A percentile compares a stretch with the other conserved stretches of the same genome.
These are phyloP conservation scores for Mythimna ferrago DNA, from an alignment of 2,888 invertebrate genomes.

Conservation along the genomic window DNA sequence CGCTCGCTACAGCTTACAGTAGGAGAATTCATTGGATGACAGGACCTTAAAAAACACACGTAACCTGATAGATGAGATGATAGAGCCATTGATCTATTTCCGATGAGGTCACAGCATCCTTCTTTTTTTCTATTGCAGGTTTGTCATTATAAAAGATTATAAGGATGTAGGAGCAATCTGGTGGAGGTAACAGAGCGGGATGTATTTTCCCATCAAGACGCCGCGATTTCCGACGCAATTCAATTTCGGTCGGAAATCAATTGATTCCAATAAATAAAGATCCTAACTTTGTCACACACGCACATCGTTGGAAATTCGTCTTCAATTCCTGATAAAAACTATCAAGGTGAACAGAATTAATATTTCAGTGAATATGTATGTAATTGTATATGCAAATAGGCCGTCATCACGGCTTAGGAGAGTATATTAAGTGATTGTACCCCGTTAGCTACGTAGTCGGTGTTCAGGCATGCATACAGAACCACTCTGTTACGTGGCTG, in stretches of 20 bases:
- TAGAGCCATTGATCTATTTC: background rate
- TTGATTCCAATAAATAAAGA: conserved; percentile 38
- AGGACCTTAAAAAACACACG: too few relatives aligned
- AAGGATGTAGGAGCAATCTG: background rate
- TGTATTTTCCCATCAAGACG: conserved; percentile 24
- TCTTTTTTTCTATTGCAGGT: background rate
- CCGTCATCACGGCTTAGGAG: conserved; percentile 29
- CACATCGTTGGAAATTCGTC: background rate
- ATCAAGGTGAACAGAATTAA: conserved; percentile 26
- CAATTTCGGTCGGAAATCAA: conserved; percentile 37
- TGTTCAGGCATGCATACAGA: conserved; percentile 54
- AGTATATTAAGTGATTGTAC: conserved; percentile 63
- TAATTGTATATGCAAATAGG: conserved; percentile 46
- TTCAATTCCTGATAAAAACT: background rate
- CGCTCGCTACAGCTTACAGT: too few relatives aligned
- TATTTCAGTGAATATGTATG: conserved; percentile 17
- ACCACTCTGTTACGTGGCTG: conserved; percentile 46
- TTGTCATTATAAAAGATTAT: background rate
- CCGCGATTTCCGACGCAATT: conserved; percentile 27
- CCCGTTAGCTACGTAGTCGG: conserved; percentile 34
- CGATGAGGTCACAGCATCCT: background rate
- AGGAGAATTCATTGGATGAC: too few relatives aligned
- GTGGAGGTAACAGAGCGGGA: conserved; percentile 10
- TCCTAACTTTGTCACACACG: background rate
- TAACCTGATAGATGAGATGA: background rate